These are phyloP conservation scores for Chelon auratus DNA, from an alignment of 2,797 vertebrate species.

Conservation along the genomic window DNA sequence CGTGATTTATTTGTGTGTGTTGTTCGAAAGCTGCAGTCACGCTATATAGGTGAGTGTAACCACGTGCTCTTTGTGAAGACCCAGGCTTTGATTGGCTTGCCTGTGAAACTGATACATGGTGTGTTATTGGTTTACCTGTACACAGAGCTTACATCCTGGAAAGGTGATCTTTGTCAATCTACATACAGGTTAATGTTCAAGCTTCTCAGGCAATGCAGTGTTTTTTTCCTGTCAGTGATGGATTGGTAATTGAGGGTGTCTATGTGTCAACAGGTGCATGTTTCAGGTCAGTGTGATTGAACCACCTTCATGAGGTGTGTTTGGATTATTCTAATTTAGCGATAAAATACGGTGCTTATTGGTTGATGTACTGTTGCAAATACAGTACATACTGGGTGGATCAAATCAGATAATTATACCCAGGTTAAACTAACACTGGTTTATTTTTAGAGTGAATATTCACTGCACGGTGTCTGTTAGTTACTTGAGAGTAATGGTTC, in stretches of 20 bases:
- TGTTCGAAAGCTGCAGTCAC: neutral
- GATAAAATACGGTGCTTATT: neutral
- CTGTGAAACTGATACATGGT: slow-evolving; percentile 37
- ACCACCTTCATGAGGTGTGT: neutral
- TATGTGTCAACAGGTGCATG: neutral
- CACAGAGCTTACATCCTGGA: slow-evolving; percentile 45
- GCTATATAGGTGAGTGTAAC: neutral
- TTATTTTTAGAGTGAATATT: slow-evolving; percentile 1
- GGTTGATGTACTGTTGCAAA: neutral
- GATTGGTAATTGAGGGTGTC: neutral
- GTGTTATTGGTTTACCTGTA: slow-evolving; percentile 48
- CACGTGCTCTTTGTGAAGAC: neutral
- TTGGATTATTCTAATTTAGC: neutral
- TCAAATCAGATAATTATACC: neutral
- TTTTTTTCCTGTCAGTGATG: slow-evolving; percentile 16
- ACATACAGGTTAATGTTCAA: slow-evolving; percentile 41
- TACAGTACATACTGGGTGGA: neutral
- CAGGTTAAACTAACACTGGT: neutral
- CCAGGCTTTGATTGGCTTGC: slow-evolving; percentile 32
- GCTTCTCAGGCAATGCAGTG: neutral
- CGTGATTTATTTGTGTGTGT: neutral
- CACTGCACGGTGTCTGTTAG: neutral
- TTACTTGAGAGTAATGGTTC: slow-evolving; percentile 20
- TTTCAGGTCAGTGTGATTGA: neutral
- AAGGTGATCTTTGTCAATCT: slow-evolving; percentile 43